Percentiles rank a stretch among this genome's conserved stretches.
Evolutionary conservation across 1,140 invertebrate species (phyloP).

Genomic region (Leucophenga varia): DNA sequence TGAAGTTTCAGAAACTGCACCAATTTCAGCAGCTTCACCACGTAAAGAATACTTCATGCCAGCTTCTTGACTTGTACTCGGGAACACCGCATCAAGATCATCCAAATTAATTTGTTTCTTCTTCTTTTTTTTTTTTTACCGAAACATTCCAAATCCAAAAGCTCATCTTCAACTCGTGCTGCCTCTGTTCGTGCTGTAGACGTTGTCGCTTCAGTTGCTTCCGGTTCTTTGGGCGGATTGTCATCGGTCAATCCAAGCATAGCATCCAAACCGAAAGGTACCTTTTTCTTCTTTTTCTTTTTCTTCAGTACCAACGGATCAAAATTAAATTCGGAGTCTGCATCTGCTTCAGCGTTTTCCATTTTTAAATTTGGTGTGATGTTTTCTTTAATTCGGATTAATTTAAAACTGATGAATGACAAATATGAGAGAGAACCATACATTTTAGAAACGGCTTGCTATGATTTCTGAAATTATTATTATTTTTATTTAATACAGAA

Average conservation of each 20-base stretch:
- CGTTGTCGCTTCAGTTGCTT: slow-evolving; percentile 58
- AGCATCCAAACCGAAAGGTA: slow-evolving; percentile 82
- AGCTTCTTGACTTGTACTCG: slow-evolving; percentile 36
- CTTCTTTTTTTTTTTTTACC: slow-evolving; percentile 83
- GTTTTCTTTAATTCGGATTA: no score
- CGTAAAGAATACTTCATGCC: background rate
- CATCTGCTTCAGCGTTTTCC: slow-evolving; percentile 93
- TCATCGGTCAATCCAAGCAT: slow-evolving; percentile 63
- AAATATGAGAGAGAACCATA: no score
- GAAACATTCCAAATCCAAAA: slow-evolving; percentile 59
- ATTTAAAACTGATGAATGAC: no score
- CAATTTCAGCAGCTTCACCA: slow-evolving; percentile 57
- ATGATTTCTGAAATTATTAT: no score
- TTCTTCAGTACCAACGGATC: slow-evolving; percentile 71
- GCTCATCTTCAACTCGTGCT: slow-evolving; percentile 58
- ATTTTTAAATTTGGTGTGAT: no score
- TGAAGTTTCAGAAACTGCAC: slow-evolving; percentile 59
- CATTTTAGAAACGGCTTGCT: no score
- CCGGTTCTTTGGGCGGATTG: slow-evolving; percentile 57
- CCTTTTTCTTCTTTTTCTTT: slow-evolving; percentile 95
- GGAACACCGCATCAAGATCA: slow-evolving; percentile 68
- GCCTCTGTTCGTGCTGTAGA: no score
- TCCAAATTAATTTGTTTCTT: slow-evolving; percentile 70
- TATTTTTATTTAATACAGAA: no score
- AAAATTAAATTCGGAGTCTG: slow-evolving; percentile 80